These are phyloP conservation scores for Poecilia wingei DNA, from an alignment of 2,797 vertebrate species.

Conservation along the genomic window DNA sequence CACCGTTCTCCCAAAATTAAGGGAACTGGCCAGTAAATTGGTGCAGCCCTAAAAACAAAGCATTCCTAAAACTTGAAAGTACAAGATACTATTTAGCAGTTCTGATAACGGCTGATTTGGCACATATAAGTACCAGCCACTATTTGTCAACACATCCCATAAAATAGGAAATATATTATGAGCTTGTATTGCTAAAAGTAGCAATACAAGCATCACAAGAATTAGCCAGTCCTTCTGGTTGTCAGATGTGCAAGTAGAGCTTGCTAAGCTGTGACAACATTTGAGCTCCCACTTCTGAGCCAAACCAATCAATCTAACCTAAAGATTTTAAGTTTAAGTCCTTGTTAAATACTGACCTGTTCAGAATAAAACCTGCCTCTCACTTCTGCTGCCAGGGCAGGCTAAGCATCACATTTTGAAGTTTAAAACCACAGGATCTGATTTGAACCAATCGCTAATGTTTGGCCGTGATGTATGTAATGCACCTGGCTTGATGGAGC, in stretches of 20 bases:
- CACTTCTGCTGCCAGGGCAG: neutral
- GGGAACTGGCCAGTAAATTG: too few relatives aligned
- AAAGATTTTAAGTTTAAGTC: neutral
- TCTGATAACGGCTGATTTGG: neutral
- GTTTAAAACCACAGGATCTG: too few relatives aligned
- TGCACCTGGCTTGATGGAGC: too few relatives aligned
- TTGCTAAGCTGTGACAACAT: neutral
- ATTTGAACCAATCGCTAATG: too few relatives aligned
- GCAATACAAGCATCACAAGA: neutral
- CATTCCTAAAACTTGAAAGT: neutral
- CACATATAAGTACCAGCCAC: neutral
- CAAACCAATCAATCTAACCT: neutral
- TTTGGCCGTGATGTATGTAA: too few relatives aligned
- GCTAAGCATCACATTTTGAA: neutral
- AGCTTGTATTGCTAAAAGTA: neutral
- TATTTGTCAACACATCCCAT: neutral
- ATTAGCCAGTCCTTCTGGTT: neutral
- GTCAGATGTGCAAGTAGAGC: neutral
- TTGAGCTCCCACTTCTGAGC: neutral
- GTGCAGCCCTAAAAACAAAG: neutral
- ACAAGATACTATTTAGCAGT: neutral
- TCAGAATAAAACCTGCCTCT: neutral
- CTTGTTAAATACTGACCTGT: neutral
- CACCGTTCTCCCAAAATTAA: too few relatives aligned
- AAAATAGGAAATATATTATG: neutral